These are phyloP conservation scores for Nineta flava DNA, from an alignment of 2,888 invertebrate species.

Conservation along the genomic window DNA sequence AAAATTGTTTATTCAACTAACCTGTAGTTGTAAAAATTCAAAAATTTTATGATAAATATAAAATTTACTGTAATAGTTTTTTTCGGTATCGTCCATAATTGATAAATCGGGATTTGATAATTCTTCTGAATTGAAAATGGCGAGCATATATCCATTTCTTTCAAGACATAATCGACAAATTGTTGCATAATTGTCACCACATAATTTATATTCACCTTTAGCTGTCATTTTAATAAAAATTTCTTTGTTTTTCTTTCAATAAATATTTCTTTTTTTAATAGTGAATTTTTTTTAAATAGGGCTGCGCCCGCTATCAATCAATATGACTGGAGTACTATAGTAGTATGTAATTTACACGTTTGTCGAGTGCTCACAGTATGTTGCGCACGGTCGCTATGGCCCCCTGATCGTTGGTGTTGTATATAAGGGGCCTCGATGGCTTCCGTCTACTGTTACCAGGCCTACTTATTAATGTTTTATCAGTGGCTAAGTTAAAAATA, in stretches of 20 bases:
- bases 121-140: constrained; percentile 41
- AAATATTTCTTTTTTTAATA: too few relatives aligned
- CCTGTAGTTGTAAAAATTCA: constrained; percentile 29
- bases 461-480: not conserved
- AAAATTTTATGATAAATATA: constrained; percentile 28
- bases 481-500: constrained; percentile 2
- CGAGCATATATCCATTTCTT: constrained; percentile 42
- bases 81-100: not conserved
- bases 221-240: constrained; percentile 1
- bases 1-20: constrained; percentile 15
- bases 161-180: constrained; percentile 51
- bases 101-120: not conserved
- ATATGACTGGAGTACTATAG: too few relatives aligned
- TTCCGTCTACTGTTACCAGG: not conserved
- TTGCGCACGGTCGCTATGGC: not conserved
- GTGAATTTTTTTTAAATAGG: not conserved
- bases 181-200: constrained; percentile 36
- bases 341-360: too few relatives aligned
- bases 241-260: not conserved
- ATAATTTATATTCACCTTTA: constrained; percentile 7
- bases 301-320: constrained; percentile 1
- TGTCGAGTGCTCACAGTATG: not conserved
- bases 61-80: not conserved
- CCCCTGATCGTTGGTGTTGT: not conserved
- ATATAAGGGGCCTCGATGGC: not conserved